Evolutionary conservation across 2,888 invertebrate species (phyloP).

Genomic region (Eumacrocentrus americanus): DNA sequence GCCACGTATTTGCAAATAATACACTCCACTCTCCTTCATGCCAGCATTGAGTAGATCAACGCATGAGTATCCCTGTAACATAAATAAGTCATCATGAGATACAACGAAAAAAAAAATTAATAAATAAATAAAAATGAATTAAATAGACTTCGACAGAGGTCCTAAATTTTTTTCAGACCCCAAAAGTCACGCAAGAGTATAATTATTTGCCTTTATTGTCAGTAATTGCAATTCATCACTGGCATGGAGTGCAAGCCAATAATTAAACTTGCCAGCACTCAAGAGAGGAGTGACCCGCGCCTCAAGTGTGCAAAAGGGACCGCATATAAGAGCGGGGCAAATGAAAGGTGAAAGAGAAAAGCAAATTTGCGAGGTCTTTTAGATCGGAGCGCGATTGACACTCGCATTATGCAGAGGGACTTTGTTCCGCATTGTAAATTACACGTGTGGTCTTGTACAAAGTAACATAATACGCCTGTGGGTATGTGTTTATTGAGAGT

Average conservation of each 20-base stretch:
- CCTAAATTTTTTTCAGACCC: neutral
- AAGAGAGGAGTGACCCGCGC: neutral
- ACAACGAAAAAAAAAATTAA: constrained; percentile 2
- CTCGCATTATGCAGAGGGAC: neutral
- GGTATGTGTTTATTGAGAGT: constrained; percentile 13
- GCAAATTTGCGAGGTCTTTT: constrained; percentile 12
- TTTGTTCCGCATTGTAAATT: constrained; percentile 1
- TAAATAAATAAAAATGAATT: neutral
- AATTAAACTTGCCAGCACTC: constrained; percentile 1
- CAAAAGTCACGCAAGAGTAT: constrained; percentile 17
- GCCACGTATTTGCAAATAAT: constrained; percentile 87
- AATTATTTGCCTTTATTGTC: constrained; percentile 36
- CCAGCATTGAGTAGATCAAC: constrained; percentile 84
- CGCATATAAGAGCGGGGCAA: neutral
- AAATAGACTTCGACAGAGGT: neutral
- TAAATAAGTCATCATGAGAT: constrained; percentile 12
- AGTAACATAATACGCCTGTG: constrained; percentile 7
- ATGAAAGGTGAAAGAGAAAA: constrained; percentile 20
- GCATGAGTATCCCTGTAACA: constrained; percentile 83
- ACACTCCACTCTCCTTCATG: constrained; percentile 86
- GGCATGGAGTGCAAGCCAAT: constrained; percentile 31
- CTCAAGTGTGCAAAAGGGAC: neutral
- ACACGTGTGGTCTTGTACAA: neutral
- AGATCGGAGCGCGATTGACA: neutral
- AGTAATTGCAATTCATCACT: constrained; percentile 37